These are phyloP conservation scores for Heliothis subflexa DNA, from an alignment of 1,140 invertebrate species.

Conservation along the genomic window DNA sequence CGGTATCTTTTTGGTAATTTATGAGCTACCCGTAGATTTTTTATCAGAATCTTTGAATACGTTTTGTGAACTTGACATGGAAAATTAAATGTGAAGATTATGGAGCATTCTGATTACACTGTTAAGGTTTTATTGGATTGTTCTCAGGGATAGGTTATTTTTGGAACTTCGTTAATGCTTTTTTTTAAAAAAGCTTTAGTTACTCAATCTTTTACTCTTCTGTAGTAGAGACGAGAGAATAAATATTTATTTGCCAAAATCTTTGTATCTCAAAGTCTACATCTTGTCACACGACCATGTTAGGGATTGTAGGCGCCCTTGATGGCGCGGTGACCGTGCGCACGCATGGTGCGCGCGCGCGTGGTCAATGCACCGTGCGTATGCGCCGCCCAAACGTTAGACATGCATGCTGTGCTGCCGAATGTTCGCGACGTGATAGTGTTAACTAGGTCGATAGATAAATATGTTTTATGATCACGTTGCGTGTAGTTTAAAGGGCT, in stretches of 20 bases:
- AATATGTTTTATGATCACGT: conserved; percentile 23
- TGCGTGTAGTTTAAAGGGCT: conserved; percentile 22
- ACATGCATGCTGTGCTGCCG: not conserved
- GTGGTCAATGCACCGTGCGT: conserved; percentile 46
- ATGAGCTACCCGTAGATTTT: too few relatives aligned
- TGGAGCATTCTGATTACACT: too few relatives aligned
- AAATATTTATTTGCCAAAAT: not conserved
- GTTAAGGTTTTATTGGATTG: too few relatives aligned
- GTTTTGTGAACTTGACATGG: too few relatives aligned
- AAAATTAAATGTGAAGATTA: too few relatives aligned
- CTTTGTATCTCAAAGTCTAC: conserved; percentile 28
- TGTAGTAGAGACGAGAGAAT: not conserved
- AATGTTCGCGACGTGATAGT: conserved; percentile 4
- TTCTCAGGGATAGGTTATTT: too few relatives aligned
- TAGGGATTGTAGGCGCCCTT: conserved; percentile 81
- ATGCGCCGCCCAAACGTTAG: conserved; percentile 4
- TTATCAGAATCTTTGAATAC: too few relatives aligned
- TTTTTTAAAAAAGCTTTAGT: too few relatives aligned
- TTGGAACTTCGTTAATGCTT: too few relatives aligned
- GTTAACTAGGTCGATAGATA: conserved; percentile 29
- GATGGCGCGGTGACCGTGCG: conserved; percentile 68
- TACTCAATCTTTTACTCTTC: not conserved
- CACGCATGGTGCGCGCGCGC: conserved; percentile 57
- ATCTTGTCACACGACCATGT: conserved; percentile 50
- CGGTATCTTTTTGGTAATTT: too few relatives aligned